Percentiles rank a stretch among this genome's conserved stretches.
Evolutionary conservation across 2,888 invertebrate genomes (phyloP).

Genomic region (Melangyna quadrimaculata): DNA sequence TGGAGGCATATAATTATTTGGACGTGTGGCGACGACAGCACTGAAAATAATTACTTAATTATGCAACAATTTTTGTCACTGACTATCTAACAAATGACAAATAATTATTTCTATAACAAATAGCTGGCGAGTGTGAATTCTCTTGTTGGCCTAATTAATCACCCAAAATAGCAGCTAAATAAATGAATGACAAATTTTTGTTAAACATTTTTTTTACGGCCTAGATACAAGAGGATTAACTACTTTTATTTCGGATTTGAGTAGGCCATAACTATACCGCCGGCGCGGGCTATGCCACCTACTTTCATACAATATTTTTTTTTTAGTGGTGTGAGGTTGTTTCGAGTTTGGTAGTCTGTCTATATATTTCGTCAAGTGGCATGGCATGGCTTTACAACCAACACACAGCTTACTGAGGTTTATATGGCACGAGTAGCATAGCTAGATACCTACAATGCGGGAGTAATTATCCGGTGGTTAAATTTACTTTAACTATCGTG

Average conservation of each 20-base stretch:
- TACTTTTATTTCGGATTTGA: slow-evolving; percentile 23
- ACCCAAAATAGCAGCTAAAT: slow-evolving; percentile 49
- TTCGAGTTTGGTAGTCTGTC: not conserved
- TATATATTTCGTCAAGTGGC: slow-evolving; percentile 41
- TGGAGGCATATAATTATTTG: not conserved
- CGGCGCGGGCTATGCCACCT: not conserved
- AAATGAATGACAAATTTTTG: slow-evolving; percentile 46
- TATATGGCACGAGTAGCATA: slow-evolving; percentile 55
- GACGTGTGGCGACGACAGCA: slow-evolving; percentile 19
- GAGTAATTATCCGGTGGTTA: slow-evolving; percentile 71
- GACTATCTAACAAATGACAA: not conserved
- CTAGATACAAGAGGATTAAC: slow-evolving; percentile 14
- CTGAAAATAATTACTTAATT: slow-evolving; percentile 1
- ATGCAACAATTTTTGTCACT: not conserved
- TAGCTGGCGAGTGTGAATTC: not conserved
- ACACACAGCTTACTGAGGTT: slow-evolving; percentile 22
- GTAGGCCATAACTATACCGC: slow-evolving; percentile 37
- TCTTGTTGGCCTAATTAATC: slow-evolving; percentile 54
- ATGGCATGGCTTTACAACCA: slow-evolving; percentile 39
- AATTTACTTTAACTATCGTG: slow-evolving; percentile 71
- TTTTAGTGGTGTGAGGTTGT: not conserved
- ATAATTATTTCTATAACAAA: slow-evolving; percentile 23
- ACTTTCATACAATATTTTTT: not conserved
- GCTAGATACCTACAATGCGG: slow-evolving; percentile 48
- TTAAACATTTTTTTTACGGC: slow-evolving; percentile 39